phyloP scores from a whole-genome alignment of 2,888 invertebrate species.

The Cryptus viduatorius region DNA sequence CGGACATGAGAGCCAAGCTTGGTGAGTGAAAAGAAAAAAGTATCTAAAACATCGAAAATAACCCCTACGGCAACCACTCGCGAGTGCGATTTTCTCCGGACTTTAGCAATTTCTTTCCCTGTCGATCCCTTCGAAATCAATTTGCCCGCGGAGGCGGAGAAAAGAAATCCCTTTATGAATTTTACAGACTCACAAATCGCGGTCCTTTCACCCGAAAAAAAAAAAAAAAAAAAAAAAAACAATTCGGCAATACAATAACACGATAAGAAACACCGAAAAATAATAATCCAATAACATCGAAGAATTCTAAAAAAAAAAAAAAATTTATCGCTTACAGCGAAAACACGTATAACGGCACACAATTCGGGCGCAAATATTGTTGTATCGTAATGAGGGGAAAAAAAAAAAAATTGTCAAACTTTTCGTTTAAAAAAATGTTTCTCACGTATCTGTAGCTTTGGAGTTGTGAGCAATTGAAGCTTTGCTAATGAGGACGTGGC shows the following conservation, averaged over 20 bases:
- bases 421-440: too few species aligned
- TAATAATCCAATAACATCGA: background rate
- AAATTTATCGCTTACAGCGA: background rate
- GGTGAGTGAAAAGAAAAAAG: conserved; percentile 86
- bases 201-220: too few species aligned
- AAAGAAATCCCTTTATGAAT: conserved; percentile 1
- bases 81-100: conserved; percentile 25
- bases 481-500: too few species aligned
- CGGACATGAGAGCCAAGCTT: conserved; percentile 97
- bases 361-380: background rate
- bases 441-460: too few species aligned
- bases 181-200: background rate
- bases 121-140: conserved; percentile 1
- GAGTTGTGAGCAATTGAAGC: too few species aligned
- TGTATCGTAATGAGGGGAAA: background rate
- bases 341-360: background rate
- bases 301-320: background rate
- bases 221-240: background rate
- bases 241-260: background rate
- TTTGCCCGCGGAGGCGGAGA: background rate
- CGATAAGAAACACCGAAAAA: background rate
- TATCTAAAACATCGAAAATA: conserved; percentile 23
- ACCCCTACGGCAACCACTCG: background rate
- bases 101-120: conserved; percentile 46
- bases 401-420: background rate